Percentiles rank a stretch among this genome's conserved stretches.
Evolutionary conservation across 2,888 invertebrate genomes (phyloP).

Genomic region (Orthosia gracilis): DNA sequence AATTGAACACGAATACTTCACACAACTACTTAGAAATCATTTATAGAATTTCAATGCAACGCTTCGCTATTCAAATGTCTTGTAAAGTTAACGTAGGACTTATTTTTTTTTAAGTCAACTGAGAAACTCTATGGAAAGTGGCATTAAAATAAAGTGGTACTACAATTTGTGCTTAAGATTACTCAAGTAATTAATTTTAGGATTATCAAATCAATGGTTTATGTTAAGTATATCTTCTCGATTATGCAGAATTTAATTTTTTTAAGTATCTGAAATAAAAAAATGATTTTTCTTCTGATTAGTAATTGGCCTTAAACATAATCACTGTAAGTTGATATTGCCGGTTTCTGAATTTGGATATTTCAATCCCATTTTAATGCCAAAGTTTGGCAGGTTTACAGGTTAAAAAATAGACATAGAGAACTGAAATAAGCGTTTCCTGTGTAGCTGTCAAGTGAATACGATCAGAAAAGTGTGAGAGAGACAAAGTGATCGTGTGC

Average conservation of each 20-base stretch:
- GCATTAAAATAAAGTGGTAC: conserved; percentile 33
- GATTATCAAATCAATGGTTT: conserved; percentile 21
- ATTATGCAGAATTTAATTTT: not conserved
- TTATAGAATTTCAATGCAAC: conserved; percentile 31
- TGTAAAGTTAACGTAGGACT: conserved; percentile 37
- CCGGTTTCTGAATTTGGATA: too few species aligned
- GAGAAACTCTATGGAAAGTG: conserved; percentile 33
- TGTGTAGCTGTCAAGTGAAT: too few species aligned
- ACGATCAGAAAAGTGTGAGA: too few species aligned
- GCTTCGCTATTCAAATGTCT: conserved; percentile 49
- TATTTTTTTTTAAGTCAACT: conserved; percentile 43
- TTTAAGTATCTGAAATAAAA: not conserved
- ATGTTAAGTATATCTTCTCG: not conserved
- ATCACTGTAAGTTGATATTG: not conserved
- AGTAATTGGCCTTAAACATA: not conserved
- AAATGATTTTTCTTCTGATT: not conserved
- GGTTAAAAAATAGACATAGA: too few species aligned
- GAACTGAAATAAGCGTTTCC: too few species aligned
- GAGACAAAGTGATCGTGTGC: too few species aligned
- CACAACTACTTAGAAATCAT: conserved; percentile 15
- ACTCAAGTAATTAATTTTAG: conserved; percentile 13
- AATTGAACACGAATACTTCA: conserved; percentile 17
- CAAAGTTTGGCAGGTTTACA: too few species aligned
- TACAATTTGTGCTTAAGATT: conserved; percentile 10
- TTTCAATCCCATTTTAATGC: too few species aligned